These are phyloP conservation scores for Lasioglossum albipes DNA, from an alignment of 1,140 invertebrate genomes.

Conservation along the genomic window DNA sequence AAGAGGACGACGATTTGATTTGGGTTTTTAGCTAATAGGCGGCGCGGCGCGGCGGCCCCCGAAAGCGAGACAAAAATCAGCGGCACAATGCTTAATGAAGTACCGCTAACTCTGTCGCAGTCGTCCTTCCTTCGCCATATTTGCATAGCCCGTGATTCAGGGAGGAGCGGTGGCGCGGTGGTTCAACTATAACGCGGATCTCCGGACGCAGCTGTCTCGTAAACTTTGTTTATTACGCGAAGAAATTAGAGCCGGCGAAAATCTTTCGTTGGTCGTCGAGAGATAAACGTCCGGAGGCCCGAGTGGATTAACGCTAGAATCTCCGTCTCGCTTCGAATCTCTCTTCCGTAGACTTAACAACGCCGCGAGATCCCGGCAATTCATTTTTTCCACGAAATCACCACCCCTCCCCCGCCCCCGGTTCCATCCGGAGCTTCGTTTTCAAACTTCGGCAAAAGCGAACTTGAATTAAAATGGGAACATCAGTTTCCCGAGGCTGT, in stretches of 20 bases:
- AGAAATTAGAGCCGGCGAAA: background rate
- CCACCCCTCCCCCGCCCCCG: no score
- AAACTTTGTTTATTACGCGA: conserved; percentile 20
- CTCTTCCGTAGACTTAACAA: background rate
- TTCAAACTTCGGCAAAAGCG: no score
- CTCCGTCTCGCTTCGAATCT: background rate
- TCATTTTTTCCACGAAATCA: no score
- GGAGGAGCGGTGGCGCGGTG: background rate
- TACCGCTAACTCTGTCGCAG: background rate
- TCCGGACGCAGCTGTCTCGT: conserved; percentile 15
- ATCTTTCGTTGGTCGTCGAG: conserved; percentile 1
- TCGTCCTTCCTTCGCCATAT: background rate
- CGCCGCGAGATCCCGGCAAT: no score
- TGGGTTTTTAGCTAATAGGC: background rate
- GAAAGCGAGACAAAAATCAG: background rate
- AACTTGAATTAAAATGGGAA: no score
- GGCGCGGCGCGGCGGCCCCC: no score
- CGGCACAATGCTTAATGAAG: background rate
- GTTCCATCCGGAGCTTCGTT: no score
- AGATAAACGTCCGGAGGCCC: background rate
- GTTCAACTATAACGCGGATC: conserved; percentile 15
- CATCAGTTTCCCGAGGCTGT: no score
- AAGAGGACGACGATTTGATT: no score
- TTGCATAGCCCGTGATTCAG: conserved; percentile 11
- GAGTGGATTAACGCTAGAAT: background rate